A percentile compares a stretch with the other conserved stretches of the same genome.
phyloP scores from a whole-genome alignment of 2,113 vertebrate genomes.

The Paradoxurus hermaphroditus region DNA sequence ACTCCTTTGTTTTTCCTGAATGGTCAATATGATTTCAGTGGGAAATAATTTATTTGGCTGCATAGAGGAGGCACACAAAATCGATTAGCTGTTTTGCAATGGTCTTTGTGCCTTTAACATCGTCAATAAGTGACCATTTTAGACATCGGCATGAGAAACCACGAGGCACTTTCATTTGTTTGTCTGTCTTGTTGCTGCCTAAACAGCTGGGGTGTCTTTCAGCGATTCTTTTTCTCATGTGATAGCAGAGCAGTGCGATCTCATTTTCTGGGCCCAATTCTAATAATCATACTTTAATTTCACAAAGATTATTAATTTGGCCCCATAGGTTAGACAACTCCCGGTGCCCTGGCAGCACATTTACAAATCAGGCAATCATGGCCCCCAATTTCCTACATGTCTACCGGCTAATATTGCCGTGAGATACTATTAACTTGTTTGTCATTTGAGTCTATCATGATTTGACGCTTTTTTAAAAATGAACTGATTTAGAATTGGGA shows the following conservation, averaged over 20 bases:
- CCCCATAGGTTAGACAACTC: neutral
- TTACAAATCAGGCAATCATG: neutral
- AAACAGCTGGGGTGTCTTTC: neutral
- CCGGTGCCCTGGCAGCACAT: neutral
- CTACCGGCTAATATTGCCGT: neutral
- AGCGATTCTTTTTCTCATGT: neutral
- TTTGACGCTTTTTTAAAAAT: neutral
- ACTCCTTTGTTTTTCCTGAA: neutral
- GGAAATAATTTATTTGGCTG: conserved; percentile 47
- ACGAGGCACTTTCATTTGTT: neutral
- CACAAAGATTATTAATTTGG: conserved; percentile 15
- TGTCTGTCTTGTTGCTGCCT: neutral
- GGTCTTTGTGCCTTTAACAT: conserved; percentile 15
- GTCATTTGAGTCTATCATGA: neutral
- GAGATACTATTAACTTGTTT: neutral
- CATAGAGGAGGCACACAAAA: neutral
- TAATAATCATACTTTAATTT: conserved; percentile 54
- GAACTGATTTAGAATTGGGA: neutral
- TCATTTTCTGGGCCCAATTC: conserved; percentile 9
- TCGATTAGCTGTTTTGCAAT: conserved; percentile 39
- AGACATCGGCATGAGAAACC: neutral
- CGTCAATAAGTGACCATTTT: conserved; percentile 39
- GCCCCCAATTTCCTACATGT: neutral
- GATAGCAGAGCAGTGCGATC: neutral
- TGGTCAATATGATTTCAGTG: conserved; percentile 18